Percentiles rank a stretch among this genome's conserved stretches.
These are phyloP conservation scores for Promerops cafer DNA, from an alignment of 2,113 vertebrate genomes.

Conservation along the genomic window DNA sequence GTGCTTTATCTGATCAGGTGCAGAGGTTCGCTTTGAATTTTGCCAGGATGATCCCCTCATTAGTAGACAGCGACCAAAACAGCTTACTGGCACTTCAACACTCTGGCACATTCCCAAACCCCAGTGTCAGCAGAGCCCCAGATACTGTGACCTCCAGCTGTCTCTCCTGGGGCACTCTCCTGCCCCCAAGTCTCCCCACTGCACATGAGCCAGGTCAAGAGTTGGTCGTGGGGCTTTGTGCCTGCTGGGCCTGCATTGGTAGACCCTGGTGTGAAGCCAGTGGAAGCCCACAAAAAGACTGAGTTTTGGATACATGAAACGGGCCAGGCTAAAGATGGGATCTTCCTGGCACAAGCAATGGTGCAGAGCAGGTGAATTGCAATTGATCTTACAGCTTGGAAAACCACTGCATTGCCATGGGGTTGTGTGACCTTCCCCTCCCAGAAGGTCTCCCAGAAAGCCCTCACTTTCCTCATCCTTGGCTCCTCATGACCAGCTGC, in stretches of 20 bases:
- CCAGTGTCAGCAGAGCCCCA: background rate
- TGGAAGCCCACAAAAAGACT: background rate
- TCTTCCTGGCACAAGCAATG: background rate
- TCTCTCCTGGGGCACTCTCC: background rate
- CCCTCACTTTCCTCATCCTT: background rate
- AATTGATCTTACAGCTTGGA: background rate
- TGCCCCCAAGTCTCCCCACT: background rate
- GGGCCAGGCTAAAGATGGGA: background rate
- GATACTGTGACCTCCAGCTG: background rate
- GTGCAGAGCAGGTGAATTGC: background rate
- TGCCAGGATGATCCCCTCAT: background rate
- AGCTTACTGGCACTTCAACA: background rate
- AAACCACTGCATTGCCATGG: background rate
- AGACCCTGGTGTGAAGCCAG: background rate
- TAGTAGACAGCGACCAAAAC: background rate
- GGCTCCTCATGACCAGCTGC: background rate
- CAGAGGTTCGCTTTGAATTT: background rate
- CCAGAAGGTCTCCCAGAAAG: background rate
- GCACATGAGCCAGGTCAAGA: background rate
- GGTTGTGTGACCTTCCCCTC: background rate
- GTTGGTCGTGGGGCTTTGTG: rapidly evolving
- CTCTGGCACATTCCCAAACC: background rate
- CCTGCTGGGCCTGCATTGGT: background rate
- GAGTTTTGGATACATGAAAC: background rate
- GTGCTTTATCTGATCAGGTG: background rate